Percentiles rank a stretch among this genome's conserved stretches.
Evolutionary conservation across 1,140 invertebrate genomes (phyloP).

Genomic region (Drosophila dunni): DNA sequence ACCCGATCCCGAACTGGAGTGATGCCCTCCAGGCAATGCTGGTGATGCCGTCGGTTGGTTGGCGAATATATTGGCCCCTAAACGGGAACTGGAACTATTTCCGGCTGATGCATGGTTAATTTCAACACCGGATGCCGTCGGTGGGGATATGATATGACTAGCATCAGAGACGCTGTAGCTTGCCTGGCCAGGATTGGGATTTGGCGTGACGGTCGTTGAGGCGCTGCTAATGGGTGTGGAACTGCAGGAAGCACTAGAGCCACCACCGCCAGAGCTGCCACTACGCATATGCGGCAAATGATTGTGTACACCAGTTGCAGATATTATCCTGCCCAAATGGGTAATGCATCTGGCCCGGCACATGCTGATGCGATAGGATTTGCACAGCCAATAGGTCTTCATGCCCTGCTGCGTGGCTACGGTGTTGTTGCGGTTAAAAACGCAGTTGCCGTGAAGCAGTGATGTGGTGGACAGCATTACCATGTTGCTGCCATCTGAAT

Average conservation of each 20-base stretch:
- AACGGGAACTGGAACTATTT: constrained; percentile 6
- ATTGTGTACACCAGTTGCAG: constrained; percentile 83
- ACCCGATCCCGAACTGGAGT: constrained; percentile 4
- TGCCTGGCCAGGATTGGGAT: constrained; percentile 54
- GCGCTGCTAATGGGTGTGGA: constrained; percentile 13
- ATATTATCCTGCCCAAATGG: constrained; percentile 82
- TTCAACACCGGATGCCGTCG: constrained; percentile 31
- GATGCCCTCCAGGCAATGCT: constrained; percentile 26
- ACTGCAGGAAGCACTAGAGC: neutral
- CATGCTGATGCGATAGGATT: constrained; percentile 84
- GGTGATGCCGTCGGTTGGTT: constrained; percentile 52
- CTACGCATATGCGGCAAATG: constrained; percentile 82
- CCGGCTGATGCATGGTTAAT: constrained; percentile 41
- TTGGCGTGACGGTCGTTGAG: constrained; percentile 42
- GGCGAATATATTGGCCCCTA: constrained; percentile 52
- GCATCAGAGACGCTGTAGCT: constrained; percentile 56
- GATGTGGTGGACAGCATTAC: constrained; percentile 84
- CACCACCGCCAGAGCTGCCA: constrained; percentile 19
- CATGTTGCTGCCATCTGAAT: constrained; percentile 78
- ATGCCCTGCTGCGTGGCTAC: constrained; percentile 84
- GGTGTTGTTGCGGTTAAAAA: constrained; percentile 84
- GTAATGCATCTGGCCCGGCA: constrained; percentile 84
- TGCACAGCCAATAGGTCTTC: constrained; percentile 85
- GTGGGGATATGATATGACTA: constrained; percentile 35
- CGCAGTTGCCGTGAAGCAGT: constrained; percentile 83